Percentiles rank a stretch among this genome's conserved stretches.
Conservation (phyloP, 2,113 vertebrate genomes). For the Dipodomys ordii region DNA sequence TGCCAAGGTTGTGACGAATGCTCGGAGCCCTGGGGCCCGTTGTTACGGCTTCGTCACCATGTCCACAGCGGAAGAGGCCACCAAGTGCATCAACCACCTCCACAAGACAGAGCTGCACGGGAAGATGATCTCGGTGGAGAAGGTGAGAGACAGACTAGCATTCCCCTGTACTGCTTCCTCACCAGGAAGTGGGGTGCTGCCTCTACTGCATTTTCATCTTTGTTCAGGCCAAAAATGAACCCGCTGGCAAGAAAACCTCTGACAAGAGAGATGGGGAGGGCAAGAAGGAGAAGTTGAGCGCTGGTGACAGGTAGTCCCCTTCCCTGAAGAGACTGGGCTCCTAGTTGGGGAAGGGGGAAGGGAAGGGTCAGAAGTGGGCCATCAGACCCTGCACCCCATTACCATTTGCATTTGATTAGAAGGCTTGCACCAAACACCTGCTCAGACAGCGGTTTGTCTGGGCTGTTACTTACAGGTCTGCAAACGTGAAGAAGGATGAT, state of each 20-base stretch:
- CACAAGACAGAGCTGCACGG: conserved; percentile 97
- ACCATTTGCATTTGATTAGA: too few species aligned
- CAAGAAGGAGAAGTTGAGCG: conserved; percentile 87
- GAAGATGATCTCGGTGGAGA: conserved; percentile 98
- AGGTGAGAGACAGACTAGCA: conserved; percentile 85
- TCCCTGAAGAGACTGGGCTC: not conserved
- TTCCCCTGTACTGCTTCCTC: not conserved
- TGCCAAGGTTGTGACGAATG: conserved; percentile 98
- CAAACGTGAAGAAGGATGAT: conserved; percentile 89
- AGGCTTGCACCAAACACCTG: too few species aligned
- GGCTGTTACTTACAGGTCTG: conserved; percentile 69
- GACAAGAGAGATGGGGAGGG: conserved; percentile 91
- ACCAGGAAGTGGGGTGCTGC: not conserved
- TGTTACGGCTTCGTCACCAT: conserved; percentile 99
- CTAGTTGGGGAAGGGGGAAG: not conserved
- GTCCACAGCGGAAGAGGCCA: conserved; percentile 95
- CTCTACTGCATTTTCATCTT: conserved; percentile 7
- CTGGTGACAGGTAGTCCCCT: conserved; percentile 87
- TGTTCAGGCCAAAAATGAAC: conserved; percentile 96
- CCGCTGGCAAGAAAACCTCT: conserved; percentile 93
- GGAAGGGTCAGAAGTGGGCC: too few species aligned
- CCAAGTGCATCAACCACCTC: conserved; percentile 94
- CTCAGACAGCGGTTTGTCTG: not conserved
- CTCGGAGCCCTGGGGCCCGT: conserved; percentile 96
- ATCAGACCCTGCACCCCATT: too few species aligned